Base-by-base conservation (phyloP, 2,113 vertebrate species). In the Uria lomvia region DNA sequence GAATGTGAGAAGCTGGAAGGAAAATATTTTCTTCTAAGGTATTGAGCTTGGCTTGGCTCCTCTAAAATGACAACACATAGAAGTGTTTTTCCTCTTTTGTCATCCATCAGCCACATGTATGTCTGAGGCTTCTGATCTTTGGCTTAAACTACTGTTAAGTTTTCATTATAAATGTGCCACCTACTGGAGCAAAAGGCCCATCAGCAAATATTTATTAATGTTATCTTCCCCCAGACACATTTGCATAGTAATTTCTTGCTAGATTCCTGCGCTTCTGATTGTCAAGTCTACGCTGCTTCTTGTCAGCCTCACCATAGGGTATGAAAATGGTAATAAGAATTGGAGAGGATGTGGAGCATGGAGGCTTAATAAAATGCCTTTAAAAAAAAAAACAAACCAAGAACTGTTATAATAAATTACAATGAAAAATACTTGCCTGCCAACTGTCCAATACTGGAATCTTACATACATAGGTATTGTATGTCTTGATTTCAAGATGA, bases 161-260 rank as follows among this genome's bases (percentile, higher is more conserved):
- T 96, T 93, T 96, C 95, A 73, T 95, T 91, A 92, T 94, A 92
- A 92, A 96, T 67, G 38, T 95, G 76, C 72, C 79, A 80, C 78
- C 71, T 78, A 81, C 65, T 81, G 68, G 56, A 97, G 91, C 52
- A 92, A 78, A 96, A 80, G 86, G 38, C 83, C 93, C 78, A 67
- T 88, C 85, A 91, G 95, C 88, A 97, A 97, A 94, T 95, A 93
- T 95, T 97, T 96, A 92, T 92, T 96, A 95, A 66, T 94, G 73
- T 88, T 97, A 45, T 86, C 88, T 91, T 90, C 93, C 73, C 23
- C 60, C 77, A 94, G 74, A 80, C 80, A 91, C 49, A 94, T 96
- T 97, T 96, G 78, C 83, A 88, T 97, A 96, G 85, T 97, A 96
- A 97, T 94, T 97, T 97, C 47, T 90, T 94, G 53, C 91, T 96